These are phyloP conservation scores for Herminia tarsipennalis DNA, from an alignment of 2,888 invertebrate species.

Conservation along the genomic window DNA sequence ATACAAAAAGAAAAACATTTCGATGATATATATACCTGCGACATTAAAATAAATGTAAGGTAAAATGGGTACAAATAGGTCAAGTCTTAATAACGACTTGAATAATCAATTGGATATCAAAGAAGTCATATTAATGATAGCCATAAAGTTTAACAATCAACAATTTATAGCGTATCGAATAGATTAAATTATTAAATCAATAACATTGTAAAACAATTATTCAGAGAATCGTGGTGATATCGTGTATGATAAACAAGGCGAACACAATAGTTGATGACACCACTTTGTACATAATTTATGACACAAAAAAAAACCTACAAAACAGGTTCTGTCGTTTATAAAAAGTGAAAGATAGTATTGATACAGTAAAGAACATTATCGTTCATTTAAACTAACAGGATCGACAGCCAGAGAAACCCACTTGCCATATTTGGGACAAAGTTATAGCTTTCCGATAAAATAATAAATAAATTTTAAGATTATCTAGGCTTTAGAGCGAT, in stretches of 20 bases:
- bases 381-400: conserved; percentile 11
- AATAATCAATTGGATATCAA: conserved; percentile 41
- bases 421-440: conserved; percentile 15
- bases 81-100: conserved; percentile 28
- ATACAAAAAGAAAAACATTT: conserved; percentile 23
- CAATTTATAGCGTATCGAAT: conserved; percentile 31
- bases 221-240: conserved; percentile 39
- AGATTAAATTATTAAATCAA: conserved; percentile 48
- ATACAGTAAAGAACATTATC: conserved; percentile 12
- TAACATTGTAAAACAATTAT: conserved; percentile 42
- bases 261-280: conserved; percentile 44
- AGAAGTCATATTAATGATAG: conserved; percentile 38
- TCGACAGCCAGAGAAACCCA: conserved; percentile 13
- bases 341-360: conserved; percentile 21
- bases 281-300: conserved; percentile 51
- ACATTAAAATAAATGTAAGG: conserved; percentile 29
- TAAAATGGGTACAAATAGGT: conserved; percentile 41
- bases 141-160: conserved; percentile 45
- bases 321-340: conserved; percentile 21
- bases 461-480: conserved; percentile 9
- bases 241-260: conserved; percentile 38
- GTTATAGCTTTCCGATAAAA: conserved; percentile 9
- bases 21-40: conserved; percentile 26
- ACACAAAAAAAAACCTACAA: conserved; percentile 45
- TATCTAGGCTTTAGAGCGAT: conserved; percentile 3